A percentile compares a stretch with the other conserved stretches of the same genome.
These are phyloP conservation scores for Ceramica pisi DNA, from an alignment of 2,888 invertebrate species.

Conservation along the genomic window DNA sequence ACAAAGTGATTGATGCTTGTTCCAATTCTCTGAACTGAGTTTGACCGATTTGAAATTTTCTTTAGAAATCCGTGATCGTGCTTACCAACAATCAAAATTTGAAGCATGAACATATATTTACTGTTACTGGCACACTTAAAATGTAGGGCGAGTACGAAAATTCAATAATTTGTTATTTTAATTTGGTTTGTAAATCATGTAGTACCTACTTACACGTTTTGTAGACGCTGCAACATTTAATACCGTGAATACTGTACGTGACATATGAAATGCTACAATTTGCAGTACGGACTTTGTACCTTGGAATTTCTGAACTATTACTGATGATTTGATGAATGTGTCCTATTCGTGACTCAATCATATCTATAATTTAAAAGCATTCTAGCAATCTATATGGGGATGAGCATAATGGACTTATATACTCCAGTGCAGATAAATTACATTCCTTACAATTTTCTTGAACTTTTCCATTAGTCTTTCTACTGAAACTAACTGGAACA, in stretches of 20 bases:
- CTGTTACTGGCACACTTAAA: slow-evolving; percentile 33
- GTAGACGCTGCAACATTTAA: slow-evolving; percentile 30
- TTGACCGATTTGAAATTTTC: neutral
- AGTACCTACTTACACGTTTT: neutral
- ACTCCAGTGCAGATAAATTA: neutral
- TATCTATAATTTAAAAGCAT: neutral
- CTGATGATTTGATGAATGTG: slow-evolving; percentile 11
- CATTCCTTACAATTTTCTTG: no score
- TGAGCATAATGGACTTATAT: neutral
- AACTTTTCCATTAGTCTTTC: neutral
- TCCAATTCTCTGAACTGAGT: neutral
- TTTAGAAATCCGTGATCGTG: neutral
- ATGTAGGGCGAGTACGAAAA: slow-evolving; percentile 48
- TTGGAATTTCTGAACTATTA: slow-evolving; percentile 11
- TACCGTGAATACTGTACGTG: slow-evolving; percentile 41
- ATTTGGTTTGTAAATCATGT: neutral
- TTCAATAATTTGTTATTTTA: slow-evolving; percentile 15
- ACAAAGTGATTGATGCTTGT: neutral
- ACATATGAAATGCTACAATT: slow-evolving; percentile 41
- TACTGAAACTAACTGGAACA: neutral
- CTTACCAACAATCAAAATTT: neutral
- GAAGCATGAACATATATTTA: slow-evolving; percentile 8
- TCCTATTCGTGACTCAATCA: neutral
- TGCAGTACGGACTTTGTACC: slow-evolving; percentile 45
- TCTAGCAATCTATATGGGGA: neutral